Conservation (phyloP, 2,888 invertebrate genomes). For the Danaus chrysippus region DNA sequence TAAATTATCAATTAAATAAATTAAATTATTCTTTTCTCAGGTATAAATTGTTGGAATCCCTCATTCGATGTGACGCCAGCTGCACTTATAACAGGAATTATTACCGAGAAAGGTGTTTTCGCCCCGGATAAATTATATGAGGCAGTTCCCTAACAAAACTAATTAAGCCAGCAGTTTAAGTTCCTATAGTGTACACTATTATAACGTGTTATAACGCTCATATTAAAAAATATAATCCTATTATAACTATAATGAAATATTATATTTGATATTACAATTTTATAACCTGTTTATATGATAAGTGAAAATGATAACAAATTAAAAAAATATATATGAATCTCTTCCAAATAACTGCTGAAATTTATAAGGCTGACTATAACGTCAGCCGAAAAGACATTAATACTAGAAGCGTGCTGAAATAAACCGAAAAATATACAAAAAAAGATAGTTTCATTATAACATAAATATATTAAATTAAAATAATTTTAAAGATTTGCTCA, state of each 20-base stretch:
- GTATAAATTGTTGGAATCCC: slow-evolving; percentile 98
- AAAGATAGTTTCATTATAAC: too few species aligned
- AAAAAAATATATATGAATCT: not conserved
- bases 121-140: slow-evolving; percentile 75
- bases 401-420: too few species aligned
- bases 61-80: slow-evolving; percentile 99
- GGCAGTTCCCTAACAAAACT: slow-evolving; percentile 36
- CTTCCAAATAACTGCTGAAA: not conserved
- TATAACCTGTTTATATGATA: slow-evolving; percentile 1
- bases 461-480: too few species aligned
- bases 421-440: too few species aligned
- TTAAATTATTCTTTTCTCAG: slow-evolving; percentile 64
- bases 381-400: too few species aligned
- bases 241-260: not conserved
- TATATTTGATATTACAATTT: slow-evolving; percentile 1
- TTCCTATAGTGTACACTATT: slow-evolving; percentile 1
- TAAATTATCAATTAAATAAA: slow-evolving; percentile 7
- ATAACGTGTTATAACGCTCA: not conserved
- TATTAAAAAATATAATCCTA: slow-evolving; percentile 1
- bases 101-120: slow-evolving; percentile 95
- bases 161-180: not conserved
- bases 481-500: too few species aligned
- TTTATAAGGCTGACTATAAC: too few species aligned
- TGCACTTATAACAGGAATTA: slow-evolving; percentile 92
- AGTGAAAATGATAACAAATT: not conserved